These are phyloP conservation scores for Columbina picui DNA, from an alignment of 2,113 vertebrate genomes.

Conservation along the genomic window DNA sequence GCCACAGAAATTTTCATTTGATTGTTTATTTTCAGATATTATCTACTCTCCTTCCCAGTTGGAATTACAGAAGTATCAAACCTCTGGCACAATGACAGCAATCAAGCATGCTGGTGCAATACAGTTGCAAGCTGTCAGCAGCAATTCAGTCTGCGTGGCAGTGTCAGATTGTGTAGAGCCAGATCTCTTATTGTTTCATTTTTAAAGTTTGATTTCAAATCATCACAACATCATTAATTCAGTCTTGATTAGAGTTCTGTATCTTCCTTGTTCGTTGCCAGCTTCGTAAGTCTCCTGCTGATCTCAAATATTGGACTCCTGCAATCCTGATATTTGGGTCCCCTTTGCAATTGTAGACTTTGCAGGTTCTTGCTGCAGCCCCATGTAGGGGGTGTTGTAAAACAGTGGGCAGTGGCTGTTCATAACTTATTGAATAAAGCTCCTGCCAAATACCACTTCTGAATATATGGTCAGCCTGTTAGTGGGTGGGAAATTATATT, in stretches of 20 bases:
- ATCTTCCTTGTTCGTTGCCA: neutral
- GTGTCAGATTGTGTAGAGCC: neutral
- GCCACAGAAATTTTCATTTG: neutral
- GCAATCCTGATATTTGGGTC: neutral
- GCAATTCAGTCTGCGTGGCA: neutral
- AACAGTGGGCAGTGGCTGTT: neutral
- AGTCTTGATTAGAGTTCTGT: neutral
- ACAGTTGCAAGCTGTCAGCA: neutral
- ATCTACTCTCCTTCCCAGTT: neutral
- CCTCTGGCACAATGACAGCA: constrained; percentile 8
- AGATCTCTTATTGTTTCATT: neutral
- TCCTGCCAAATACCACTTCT: constrained; percentile 22
- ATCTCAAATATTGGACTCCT: neutral
- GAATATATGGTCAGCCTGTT: neutral
- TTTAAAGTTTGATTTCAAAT: neutral
- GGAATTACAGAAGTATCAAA: constrained; percentile 1
- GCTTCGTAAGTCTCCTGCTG: neutral
- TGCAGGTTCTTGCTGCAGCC: neutral
- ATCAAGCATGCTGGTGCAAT: neutral
- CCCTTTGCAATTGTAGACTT: neutral
- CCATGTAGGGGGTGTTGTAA: neutral
- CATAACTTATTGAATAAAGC: neutral
- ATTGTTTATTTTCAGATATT: constrained; percentile 14
- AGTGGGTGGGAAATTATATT: constrained; percentile 26
- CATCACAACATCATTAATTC: neutral